phyloP scores from a whole-genome alignment of 1,140 invertebrate species.

The Hetaerina americana region DNA sequence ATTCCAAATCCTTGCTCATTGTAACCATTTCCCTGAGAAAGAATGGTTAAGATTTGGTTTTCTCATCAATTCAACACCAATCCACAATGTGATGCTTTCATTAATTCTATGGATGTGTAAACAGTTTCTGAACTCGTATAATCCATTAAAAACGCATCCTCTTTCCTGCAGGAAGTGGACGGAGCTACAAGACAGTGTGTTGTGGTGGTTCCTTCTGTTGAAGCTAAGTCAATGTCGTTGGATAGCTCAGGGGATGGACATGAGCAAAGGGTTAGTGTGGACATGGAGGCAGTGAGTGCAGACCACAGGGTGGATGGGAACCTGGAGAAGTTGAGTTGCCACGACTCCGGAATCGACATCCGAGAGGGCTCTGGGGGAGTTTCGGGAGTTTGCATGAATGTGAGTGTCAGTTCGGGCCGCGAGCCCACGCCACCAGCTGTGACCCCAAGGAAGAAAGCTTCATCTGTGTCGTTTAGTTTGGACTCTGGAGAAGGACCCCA shows the following conservation, averaged over 20 bases:
- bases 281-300: background rate
- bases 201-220: background rate
- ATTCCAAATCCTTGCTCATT: too few relatives aligned
- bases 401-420: conserved; percentile 30
- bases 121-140: background rate
- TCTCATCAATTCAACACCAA: too few relatives aligned
- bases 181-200: background rate
- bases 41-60: too few relatives aligned
- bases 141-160: background rate
- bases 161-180: background rate
- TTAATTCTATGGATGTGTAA: too few relatives aligned
- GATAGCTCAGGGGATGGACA: background rate
- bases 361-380: conserved; percentile 34
- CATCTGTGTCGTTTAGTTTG: conserved; percentile 58
- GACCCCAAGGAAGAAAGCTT: conserved; percentile 48
- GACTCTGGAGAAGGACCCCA: conserved; percentile 23
- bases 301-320: conserved; percentile 18
- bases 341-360: conserved; percentile 80
- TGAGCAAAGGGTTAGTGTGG: background rate
- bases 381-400: background rate
- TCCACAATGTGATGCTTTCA: too few relatives aligned
- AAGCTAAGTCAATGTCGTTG: background rate
- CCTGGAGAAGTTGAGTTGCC: conserved; percentile 63
- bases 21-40: too few relatives aligned
- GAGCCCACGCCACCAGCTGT: conserved; percentile 19